Evolutionary conservation across 2,888 invertebrate genomes (phyloP).

Genomic region (Mythimna albipuncta): DNA sequence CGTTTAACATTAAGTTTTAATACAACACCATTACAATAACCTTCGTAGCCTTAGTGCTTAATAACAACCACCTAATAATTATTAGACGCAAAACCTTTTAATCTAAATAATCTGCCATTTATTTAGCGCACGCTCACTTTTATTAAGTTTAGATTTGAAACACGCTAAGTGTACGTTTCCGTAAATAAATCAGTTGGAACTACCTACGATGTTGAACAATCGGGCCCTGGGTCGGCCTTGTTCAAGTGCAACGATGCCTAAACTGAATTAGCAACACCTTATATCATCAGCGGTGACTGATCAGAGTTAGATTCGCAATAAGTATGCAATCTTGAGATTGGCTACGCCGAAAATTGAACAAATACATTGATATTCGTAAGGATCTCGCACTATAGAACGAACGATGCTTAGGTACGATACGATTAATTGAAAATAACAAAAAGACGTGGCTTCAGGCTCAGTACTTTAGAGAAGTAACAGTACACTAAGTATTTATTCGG

Average conservation of each 20-base stretch:
- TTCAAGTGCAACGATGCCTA: not conserved
- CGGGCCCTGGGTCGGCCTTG: not conserved
- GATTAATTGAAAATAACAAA: slow-evolving; percentile 1
- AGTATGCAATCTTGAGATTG: slow-evolving; percentile 43
- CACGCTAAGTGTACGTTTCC: slow-evolving; percentile 21
- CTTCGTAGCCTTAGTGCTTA: slow-evolving; percentile 15
- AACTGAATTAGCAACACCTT: slow-evolving; percentile 38
- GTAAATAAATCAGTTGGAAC: slow-evolving; percentile 15
- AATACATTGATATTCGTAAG: slow-evolving; percentile 1
- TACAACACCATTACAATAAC: slow-evolving; percentile 5
- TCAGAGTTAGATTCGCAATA: slow-evolving; percentile 32
- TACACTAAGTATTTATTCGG: not conserved
- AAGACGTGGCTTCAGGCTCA: not conserved
- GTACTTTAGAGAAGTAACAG: not conserved
- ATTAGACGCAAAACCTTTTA: slow-evolving; percentile 12
- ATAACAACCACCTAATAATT: slow-evolving; percentile 5
- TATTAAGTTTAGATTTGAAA: slow-evolving; percentile 21
- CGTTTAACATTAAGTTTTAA: not conserved
- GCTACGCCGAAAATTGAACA: slow-evolving; percentile 29
- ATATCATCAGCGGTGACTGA: slow-evolving; percentile 19
- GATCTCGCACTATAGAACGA: not conserved
- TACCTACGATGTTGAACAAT: not conserved
- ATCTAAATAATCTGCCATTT: slow-evolving; percentile 20
- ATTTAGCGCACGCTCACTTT: slow-evolving; percentile 11
- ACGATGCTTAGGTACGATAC: slow-evolving; percentile 4